phyloP scores from a whole-genome alignment of 2,113 vertebrate species.

The Aspiorhynchus laticeps region DNA sequence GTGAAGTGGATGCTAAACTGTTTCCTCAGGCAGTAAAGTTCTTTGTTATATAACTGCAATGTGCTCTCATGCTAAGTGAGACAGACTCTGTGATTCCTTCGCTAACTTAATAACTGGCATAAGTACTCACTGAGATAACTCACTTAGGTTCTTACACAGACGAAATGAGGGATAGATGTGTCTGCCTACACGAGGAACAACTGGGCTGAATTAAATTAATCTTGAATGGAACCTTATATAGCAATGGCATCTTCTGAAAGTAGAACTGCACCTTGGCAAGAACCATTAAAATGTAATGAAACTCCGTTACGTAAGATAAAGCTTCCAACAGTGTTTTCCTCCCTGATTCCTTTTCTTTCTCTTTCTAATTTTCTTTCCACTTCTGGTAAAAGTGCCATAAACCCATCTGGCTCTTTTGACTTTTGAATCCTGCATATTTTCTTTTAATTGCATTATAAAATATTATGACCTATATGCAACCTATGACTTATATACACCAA shows the following conservation, averaged over 20 bases:
- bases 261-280: constrained; percentile 52
- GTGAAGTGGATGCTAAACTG: neutral
- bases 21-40: neutral
- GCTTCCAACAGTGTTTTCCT: neutral
- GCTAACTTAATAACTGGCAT: constrained; percentile 63
- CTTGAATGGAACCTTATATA: constrained; percentile 55
- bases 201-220: constrained; percentile 59
- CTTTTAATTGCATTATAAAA: neutral
- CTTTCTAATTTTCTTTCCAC: neutral
- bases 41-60: constrained; percentile 3
- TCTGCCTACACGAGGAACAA: constrained; percentile 48
- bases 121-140: constrained; percentile 51
- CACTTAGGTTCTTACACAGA: constrained; percentile 49
- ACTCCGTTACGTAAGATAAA: constrained; percentile 23
- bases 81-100: constrained; percentile 39
- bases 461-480: neutral
- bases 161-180: constrained; percentile 47
- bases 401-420: neutral
- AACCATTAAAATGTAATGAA: constrained; percentile 45
- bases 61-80: neutral
- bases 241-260: constrained; percentile 59
- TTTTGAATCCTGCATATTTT: neutral
- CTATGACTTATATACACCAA: no score
- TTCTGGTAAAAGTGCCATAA: neutral
- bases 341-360: neutral